Conservation (phyloP, 1,140 invertebrate genomes). For the Penaeus chinensis region DNA sequence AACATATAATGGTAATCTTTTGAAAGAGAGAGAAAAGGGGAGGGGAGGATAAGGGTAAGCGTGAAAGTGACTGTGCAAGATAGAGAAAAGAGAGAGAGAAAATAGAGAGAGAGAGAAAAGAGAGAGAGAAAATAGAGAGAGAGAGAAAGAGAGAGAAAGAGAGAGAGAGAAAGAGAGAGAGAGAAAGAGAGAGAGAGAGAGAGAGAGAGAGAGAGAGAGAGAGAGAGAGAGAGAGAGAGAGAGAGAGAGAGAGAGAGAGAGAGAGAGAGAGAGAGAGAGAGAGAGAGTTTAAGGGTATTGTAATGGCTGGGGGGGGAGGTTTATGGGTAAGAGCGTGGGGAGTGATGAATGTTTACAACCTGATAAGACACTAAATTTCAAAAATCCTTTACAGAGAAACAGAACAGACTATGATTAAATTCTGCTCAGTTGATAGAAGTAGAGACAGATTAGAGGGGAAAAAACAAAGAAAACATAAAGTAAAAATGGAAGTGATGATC, state of each 20-base stretch:
- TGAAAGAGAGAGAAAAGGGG: too few relatives aligned
- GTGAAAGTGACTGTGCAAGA: not conserved
- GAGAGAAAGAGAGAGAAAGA: not conserved
- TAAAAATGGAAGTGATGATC: too few relatives aligned
- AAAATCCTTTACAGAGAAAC: too few relatives aligned
- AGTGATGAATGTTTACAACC: too few relatives aligned
- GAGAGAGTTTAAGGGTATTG: not conserved
- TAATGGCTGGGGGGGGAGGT: not conserved
- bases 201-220: not conserved
- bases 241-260: constrained; percentile 6
- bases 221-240: not conserved
- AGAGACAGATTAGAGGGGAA: too few relatives aligned
- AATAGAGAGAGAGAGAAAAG: not conserved
- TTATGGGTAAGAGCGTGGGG: too few relatives aligned
- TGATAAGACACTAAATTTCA: too few relatives aligned
- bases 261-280: constrained; percentile 6
- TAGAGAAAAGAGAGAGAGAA: not conserved
- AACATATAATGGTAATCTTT: too few relatives aligned
- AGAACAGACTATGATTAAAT: too few relatives aligned
- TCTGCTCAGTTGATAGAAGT: too few relatives aligned
- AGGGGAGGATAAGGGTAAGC: not conserved
- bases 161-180: not conserved
- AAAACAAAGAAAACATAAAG: too few relatives aligned
- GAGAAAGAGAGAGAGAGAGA: not conserved
- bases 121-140: not conserved